Base-by-base conservation (phyloP, 1,140 invertebrate species). In the Eciton burchellii region DNA sequence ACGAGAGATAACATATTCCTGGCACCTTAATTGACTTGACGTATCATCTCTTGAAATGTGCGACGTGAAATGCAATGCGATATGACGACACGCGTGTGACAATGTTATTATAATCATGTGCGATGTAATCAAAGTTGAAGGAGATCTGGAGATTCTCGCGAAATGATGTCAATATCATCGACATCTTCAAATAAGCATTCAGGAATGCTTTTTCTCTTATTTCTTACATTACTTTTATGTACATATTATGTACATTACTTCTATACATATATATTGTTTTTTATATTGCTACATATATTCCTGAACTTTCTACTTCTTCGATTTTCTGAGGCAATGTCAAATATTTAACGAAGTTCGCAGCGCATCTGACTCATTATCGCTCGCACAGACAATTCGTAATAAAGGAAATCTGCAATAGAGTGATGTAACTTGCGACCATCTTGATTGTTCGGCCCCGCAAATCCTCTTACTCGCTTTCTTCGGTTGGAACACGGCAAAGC, bases 381-480 rank as follows among this genome's bases (percentile, higher is more conserved):
- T n/a, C 1, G 21, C 43, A 54, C 2, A 66, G 45, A 5, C 29
- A 43, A 66, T 49, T 74, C n/a, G n/a, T n/a, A n/a, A 21, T 3
- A 52, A n/a, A 16, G 8, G 21, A 6, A 3, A 35, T 35, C 6
- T 35, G 35, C 6, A 66, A 52, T 49, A 47, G 45, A n/a, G 12
- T 16, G n/a, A 21, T 3, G 12, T 26, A 74, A 74, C 26, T 63
- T 49, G 24, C 24, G 21, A n/a, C 45, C 43, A 76, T 14, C 29
- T 76, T 77, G 62, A 77, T 77, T 16, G 49, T 77, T 77, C 35
- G 73, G 6, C 21, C 41, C 21, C 0, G 62, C 63, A 65, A 77
- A 77, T 66, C 60, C 74, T 77, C 74, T 77, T 77, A 66, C 6
- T 66, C 16, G 54, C 35, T 19, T 77, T 77, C 74, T 66, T 66